These are phyloP conservation scores for Ceratothoa steindachneri DNA, from an alignment of 2,888 invertebrate species.

Conservation along the genomic window DNA sequence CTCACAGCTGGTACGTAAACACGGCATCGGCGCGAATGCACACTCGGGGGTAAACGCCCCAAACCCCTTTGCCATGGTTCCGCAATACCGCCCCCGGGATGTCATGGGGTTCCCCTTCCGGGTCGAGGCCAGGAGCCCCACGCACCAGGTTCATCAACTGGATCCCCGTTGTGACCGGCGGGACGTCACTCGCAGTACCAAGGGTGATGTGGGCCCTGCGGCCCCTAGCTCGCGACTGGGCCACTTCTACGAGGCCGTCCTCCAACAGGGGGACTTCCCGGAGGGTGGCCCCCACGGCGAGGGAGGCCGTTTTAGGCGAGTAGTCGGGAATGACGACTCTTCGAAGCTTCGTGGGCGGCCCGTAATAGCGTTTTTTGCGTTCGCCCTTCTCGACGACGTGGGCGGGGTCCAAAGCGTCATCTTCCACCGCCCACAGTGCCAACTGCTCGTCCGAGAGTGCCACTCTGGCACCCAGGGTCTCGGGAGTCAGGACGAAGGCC, in stretches of 20 bases:
- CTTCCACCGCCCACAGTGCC: constrained; percentile 49
- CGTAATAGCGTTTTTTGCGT: neutral
- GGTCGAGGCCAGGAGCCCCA: constrained; percentile 38
- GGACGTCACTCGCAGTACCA: constrained; percentile 49
- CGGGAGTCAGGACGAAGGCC: constrained; percentile 51
- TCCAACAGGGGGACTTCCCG: neutral
- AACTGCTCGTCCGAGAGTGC: constrained; percentile 50
- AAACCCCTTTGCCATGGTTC: neutral
- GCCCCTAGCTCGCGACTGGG: neutral
- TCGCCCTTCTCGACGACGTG: no score
- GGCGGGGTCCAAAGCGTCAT: neutral
- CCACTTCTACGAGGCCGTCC: neutral
- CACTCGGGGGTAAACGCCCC: neutral
- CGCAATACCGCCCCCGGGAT: neutral
- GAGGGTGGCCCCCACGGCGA: neutral
- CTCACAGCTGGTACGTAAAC: constrained; percentile 1
- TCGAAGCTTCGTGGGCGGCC: neutral
- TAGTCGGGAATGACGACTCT: neutral
- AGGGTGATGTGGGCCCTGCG: constrained; percentile 50
- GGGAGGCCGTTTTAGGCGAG: neutral
- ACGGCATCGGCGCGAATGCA: neutral
- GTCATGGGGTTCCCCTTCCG: neutral
- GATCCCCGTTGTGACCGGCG: constrained; percentile 49
- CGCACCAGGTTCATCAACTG: constrained; percentile 49
- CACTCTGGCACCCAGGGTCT: constrained; percentile 52